phyloP scores from a whole-genome alignment of 2,888 invertebrate genomes.

The Cheilosia pagana region DNA sequence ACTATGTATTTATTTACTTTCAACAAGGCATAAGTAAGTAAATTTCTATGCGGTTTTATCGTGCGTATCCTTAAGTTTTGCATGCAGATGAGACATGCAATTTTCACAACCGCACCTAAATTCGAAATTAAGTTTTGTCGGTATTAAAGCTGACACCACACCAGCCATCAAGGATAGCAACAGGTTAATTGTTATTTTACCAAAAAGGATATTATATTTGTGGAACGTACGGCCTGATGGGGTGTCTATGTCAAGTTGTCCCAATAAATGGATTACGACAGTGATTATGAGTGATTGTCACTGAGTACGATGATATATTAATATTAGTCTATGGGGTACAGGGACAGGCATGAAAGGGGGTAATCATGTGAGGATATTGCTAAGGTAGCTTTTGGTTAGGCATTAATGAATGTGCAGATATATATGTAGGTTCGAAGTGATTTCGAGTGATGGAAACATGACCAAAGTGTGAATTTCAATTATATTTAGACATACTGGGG shows the following conservation, averaged over 20 bases:
- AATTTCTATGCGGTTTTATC: no score
- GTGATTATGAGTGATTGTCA: slow-evolving; percentile 62
- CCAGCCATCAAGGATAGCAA: slow-evolving; percentile 5
- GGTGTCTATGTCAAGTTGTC: slow-evolving; percentile 34
- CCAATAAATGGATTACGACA: slow-evolving; percentile 49
- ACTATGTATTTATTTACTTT: no score
- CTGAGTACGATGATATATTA: slow-evolving; percentile 46
- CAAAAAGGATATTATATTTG: slow-evolving; percentile 15
- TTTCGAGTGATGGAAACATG: neutral
- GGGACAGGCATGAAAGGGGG: no score
- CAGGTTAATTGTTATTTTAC: slow-evolving; percentile 18
- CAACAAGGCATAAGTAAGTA: no score
- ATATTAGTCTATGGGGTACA: slow-evolving; percentile 23
- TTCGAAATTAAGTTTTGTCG: slow-evolving; percentile 20
- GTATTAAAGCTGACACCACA: slow-evolving; percentile 3
- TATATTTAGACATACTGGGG: no score
- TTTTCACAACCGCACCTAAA: neutral
- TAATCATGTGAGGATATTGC: neutral
- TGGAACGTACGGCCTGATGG: slow-evolving; percentile 2
- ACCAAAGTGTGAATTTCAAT: no score
- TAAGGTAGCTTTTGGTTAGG: neutral
- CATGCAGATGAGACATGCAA: no score
- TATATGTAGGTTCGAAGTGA: neutral
- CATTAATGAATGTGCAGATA: slow-evolving; percentile 1
- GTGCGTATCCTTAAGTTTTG: no score